Evolutionary conservation across 2,888 invertebrate species (phyloP), one percentile per base, ranked within the genome.

Genomic region (Hoplodrina blanda): DNA sequence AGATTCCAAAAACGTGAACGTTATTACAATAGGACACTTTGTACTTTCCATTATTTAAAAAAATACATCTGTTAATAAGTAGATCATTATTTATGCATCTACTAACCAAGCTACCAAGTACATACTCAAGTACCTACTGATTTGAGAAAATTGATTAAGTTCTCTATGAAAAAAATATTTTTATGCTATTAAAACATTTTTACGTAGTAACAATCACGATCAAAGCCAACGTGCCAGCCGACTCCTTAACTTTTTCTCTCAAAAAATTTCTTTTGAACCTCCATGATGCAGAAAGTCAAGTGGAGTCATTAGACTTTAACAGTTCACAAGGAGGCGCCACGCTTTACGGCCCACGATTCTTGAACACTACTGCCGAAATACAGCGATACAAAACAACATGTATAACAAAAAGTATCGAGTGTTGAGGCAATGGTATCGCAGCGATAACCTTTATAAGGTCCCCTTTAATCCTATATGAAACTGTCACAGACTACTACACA

Each of bases 401-500:
- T 63, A n/a, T 19, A 37, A 33, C 2, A 0, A 49, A 50, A 64
- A 41, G 19, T 65, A 54, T 44, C 44, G 15, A 10, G 20, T 68
- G 44, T 53, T 33, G 25, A 13, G 13, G 17, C 52, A 37, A 4
- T 33, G 33, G 33, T 10, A 37, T 37, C 37, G 37, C 33, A 7
- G 7, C 33, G 33, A 33, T 33, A 33, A 33, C 3, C 33, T 5
- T 33, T 33, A 5, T 33, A 33, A 49, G 1, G 15, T 33, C 33
- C n/a, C 19, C 33, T 41, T n/a, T 41, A 30, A 37, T 41, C 25
- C 8, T 41, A 11, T 41, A 41, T 41, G 41, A 41, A 41, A 41
- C 4, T 30, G 13, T 19, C 64, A 20, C 1, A 20, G 33, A 60
- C 8, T 4, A n/a, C 25, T 46, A 55, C 10, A 25, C 17, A 19